Percentiles rank a stretch among this genome's conserved stretches.
Conservation (phyloP, 2,113 vertebrate species). For the pig (Sus scrofa) region DNA sequence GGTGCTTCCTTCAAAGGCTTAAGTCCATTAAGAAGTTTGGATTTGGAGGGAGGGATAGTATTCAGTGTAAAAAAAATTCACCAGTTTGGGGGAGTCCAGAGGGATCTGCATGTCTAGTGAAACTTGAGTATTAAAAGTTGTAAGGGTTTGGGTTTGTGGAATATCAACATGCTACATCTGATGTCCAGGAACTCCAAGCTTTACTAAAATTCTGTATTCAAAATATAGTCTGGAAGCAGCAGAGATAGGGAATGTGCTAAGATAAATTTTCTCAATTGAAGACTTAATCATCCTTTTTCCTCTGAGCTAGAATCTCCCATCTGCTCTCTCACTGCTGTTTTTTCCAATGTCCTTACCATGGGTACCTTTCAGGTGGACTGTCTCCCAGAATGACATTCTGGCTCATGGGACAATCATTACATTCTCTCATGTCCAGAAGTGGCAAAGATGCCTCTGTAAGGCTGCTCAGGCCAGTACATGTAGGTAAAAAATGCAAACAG, state of each 20-base stretch:
- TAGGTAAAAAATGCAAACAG: too few relatives aligned
- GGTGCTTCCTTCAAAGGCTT: neutral
- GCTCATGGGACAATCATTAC: too few relatives aligned
- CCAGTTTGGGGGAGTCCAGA: neutral
- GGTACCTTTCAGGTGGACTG: neutral
- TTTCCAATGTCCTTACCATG: neutral
- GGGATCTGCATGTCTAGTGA: neutral
- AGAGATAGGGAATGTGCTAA: neutral
- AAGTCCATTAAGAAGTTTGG: neutral
- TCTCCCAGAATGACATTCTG: neutral
- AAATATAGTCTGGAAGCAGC: neutral
- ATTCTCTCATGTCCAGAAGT: too few relatives aligned
- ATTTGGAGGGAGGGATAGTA: neutral
- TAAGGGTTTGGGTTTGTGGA: neutral
- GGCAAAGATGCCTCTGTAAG: neutral
- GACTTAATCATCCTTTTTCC: neutral
- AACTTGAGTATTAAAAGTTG: neutral
- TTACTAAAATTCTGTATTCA: neutral
- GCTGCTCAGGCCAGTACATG: neutral
- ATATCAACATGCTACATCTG: neutral
- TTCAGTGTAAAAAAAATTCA: neutral
- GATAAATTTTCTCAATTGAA: neutral
- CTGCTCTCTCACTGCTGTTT: too few relatives aligned
- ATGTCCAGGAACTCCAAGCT: too few relatives aligned
- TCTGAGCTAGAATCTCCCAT: neutral